Evolutionary conservation across 2,113 vertebrate species (phyloP).

Genomic region (Piprites chloris): DNA sequence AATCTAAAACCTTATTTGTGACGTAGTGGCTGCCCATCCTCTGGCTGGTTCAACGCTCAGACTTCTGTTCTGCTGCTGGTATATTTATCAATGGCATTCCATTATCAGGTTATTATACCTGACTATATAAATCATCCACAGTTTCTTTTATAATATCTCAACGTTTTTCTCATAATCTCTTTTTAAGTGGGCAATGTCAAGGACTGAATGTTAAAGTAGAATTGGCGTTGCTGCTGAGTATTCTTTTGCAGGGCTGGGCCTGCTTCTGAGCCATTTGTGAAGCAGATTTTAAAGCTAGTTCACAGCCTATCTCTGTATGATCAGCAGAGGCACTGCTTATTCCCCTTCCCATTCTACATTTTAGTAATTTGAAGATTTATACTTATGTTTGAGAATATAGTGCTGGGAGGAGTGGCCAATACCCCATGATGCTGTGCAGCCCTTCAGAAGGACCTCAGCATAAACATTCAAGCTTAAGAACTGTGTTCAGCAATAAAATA

Average conservation of each 20-base stretch:
- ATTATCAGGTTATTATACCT: slow-evolving; percentile 75
- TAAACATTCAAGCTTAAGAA: background rate
- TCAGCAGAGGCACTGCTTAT: no score
- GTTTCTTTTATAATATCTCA: slow-evolving; percentile 75
- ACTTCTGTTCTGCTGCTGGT: slow-evolving; percentile 79
- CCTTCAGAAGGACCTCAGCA: background rate
- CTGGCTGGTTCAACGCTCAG: slow-evolving; percentile 74
- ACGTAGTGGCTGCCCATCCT: slow-evolving; percentile 73
- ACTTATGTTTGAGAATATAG: no score
- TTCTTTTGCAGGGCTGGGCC: slow-evolving; percentile 52
- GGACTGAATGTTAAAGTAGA: slow-evolving; percentile 69
- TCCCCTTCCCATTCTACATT: no score
- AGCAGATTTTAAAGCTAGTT: background rate
- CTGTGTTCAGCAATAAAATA: background rate
- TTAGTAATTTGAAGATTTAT: no score
- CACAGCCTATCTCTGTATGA: no score
- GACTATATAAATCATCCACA: slow-evolving; percentile 72
- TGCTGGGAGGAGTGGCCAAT: background rate
- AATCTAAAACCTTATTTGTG: slow-evolving; percentile 72
- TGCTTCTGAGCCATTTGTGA: background rate
- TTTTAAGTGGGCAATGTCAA: slow-evolving; percentile 80
- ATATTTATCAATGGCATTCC: slow-evolving; percentile 74
- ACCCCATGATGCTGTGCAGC: background rate
- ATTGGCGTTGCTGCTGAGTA: slow-evolving; percentile 73
- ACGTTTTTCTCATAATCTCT: slow-evolving; percentile 75